Conservation (phyloP, 2,888 invertebrate species). For the Zaprionus bogoriensis region DNA sequence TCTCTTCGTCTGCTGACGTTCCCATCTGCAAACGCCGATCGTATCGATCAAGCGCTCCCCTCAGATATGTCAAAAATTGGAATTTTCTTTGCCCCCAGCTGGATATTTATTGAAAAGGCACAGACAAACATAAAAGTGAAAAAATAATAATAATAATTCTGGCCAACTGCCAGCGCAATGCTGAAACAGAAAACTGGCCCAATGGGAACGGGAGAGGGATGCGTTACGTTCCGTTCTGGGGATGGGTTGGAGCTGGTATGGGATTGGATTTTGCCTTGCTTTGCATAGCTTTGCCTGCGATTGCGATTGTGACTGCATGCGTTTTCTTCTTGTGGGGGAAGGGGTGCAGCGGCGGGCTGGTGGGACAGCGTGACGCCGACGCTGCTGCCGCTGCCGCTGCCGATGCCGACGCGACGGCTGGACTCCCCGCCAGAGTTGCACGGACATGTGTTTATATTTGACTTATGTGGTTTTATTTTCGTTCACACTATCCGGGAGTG, state of each 20-base stretch:
- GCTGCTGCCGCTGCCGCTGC: not conserved
- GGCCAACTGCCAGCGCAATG: conserved; percentile 65
- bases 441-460: conserved; percentile 71
- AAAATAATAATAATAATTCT: conserved; percentile 76
- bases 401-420: conserved; percentile 16
- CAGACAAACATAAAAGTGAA: conserved; percentile 78
- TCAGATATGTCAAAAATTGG: conserved; percentile 68
- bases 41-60: conserved; percentile 45
- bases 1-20: not conserved
- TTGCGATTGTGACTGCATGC: conserved; percentile 6
- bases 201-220: conserved; percentile 22
- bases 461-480: conserved; percentile 66
- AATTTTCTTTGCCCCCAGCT: conserved; percentile 38
- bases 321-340: conserved; percentile 18
- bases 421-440: conserved; percentile 47
- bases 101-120: conserved; percentile 75
- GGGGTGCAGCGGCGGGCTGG: conserved; percentile 43
- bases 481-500: conserved; percentile 23
- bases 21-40: conserved; percentile 7
- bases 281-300: conserved; percentile 4
- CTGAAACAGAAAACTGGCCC: conserved; percentile 49
- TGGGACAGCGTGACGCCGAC: conserved; percentile 40
- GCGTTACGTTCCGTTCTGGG: conserved; percentile 10
- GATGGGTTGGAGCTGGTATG: not conserved
- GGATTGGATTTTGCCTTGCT: not conserved